Evolutionary conservation across 2,113 vertebrate species (phyloP).

Genomic region (Hippoglossus stenolepis): DNA sequence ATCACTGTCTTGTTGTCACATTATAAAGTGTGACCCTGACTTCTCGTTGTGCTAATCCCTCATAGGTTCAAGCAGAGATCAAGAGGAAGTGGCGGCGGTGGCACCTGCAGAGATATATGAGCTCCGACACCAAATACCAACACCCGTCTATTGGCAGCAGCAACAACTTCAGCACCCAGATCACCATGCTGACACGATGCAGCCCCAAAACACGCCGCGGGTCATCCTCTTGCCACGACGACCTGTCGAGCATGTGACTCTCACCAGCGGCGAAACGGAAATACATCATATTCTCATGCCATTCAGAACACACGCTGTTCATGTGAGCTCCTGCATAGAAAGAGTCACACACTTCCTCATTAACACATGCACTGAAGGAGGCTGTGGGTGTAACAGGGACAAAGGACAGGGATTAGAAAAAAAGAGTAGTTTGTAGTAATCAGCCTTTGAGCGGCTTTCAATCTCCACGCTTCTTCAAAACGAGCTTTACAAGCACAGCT

Average conservation of each 20-base stretch:
- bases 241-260: constrained; percentile 73
- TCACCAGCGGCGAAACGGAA: not conserved
- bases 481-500: constrained; percentile 22
- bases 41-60: not conserved
- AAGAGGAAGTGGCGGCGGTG: constrained; percentile 99
- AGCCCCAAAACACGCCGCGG: constrained; percentile 91
- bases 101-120: constrained; percentile 97
- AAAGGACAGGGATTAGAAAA: not conserved
- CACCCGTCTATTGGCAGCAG: constrained; percentile 96
- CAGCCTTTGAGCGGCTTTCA: not conserved
- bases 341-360: not conserved
- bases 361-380: not conserved
- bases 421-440: not conserved
- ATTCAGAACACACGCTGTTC: not conserved
- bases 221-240: constrained; percentile 76
- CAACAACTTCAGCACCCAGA: constrained; percentile 96
- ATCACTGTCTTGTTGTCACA: not conserved
- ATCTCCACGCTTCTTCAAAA: not conserved
- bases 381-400: not conserved
- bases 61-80: constrained; percentile 95
- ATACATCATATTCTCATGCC: not conserved
- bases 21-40: not conserved
- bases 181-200: constrained; percentile 97
- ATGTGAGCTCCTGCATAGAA: not conserved
- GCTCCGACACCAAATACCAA: constrained; percentile 95